Base-by-base conservation (phyloP, 2,113 vertebrate species). In the Alosa alosa region DNA sequence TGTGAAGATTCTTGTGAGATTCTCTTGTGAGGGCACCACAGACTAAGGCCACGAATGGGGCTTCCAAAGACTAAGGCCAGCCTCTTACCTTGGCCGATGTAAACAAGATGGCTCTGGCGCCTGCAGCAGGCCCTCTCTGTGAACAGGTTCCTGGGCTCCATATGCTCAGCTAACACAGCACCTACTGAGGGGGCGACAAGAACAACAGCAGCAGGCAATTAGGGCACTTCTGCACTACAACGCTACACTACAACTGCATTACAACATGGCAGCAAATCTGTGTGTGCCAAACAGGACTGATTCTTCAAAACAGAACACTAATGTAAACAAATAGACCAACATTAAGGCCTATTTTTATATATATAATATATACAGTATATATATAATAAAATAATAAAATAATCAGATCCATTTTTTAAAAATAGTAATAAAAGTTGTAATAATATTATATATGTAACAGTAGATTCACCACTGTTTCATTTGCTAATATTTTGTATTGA, bases 61-160 rank as follows among this genome's bases (percentile, higher is more conserved):
- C 84, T 57, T 41, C 82, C 52, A 44, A 1, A 36, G 55, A 17
- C 25, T 15, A 20, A 4, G 10, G 17, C 11, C 7, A 1, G 1
- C 47, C 44, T 81, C 90, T 93, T 92, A 95, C 95, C 89, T 2
- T 92, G 94, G 81, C 96, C 95, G 1, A 95, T 7, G 50, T 92
- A 93, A 85, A 96, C 89, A 83, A 93, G 92, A 85, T 93, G 94
- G 82, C 90, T 95, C 47, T 96, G 95, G 75, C 95, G 92, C 90
- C 90, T 93, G 90, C 96, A 96, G 92, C 96, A 97, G 5, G 92
- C 87, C 68, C 94, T 92, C 86, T 94, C 93, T 50, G 93, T 91
- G 81, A 93, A 94, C 82, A 95, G 85, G 86, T 95, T 96, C 81
- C 90, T 91, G 81, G 86, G 89, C 39, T 94, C 92, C 0, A 44